A percentile compares a stretch with the other conserved stretches of the same genome.
phyloP scores from a whole-genome alignment of 2,797 vertebrate species.

The Nothura maculosa region DNA sequence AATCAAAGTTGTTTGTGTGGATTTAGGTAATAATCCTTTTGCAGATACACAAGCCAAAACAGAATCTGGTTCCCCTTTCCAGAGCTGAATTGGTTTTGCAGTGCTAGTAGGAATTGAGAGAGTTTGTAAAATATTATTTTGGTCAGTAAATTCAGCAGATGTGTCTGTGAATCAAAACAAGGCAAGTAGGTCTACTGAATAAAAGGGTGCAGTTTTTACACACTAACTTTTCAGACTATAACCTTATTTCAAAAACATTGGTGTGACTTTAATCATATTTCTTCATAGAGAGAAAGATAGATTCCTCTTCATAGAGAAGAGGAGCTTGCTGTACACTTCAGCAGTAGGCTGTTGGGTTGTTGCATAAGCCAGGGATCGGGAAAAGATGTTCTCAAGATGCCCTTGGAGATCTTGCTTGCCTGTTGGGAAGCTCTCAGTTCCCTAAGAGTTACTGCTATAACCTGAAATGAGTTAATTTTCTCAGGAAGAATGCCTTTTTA shows the following conservation, averaged over 20 bases:
- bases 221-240: slow-evolving; percentile 49
- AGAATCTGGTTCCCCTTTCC: slow-evolving; percentile 48
- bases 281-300: not conserved
- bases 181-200: slow-evolving; percentile 24
- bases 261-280: slow-evolving; percentile 34
- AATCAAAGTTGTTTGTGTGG: slow-evolving; percentile 2
- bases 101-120: slow-evolving; percentile 61
- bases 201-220: slow-evolving; percentile 64
- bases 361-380: not conserved
- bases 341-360: not conserved
- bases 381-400: not conserved
- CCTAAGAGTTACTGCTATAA: not conserved
- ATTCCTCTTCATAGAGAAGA: not conserved
- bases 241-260: slow-evolving; percentile 47
- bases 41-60: slow-evolving; percentile 41
- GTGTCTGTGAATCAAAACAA: slow-evolving; percentile 46
- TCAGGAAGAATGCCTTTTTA: not conserved
- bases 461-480: not conserved
- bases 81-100: slow-evolving; percentile 58
- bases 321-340: not conserved
- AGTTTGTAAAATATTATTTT: slow-evolving; percentile 68
- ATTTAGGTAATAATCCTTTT: slow-evolving; percentile 46
- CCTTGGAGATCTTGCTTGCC: not conserved
- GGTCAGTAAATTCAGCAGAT: slow-evolving; percentile 31
- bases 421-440: not conserved